Percentiles rank a stretch among this genome's conserved stretches.
phyloP scores from a whole-genome alignment of 2,888 invertebrate species.

The Romanomermis culicivorax region DNA sequence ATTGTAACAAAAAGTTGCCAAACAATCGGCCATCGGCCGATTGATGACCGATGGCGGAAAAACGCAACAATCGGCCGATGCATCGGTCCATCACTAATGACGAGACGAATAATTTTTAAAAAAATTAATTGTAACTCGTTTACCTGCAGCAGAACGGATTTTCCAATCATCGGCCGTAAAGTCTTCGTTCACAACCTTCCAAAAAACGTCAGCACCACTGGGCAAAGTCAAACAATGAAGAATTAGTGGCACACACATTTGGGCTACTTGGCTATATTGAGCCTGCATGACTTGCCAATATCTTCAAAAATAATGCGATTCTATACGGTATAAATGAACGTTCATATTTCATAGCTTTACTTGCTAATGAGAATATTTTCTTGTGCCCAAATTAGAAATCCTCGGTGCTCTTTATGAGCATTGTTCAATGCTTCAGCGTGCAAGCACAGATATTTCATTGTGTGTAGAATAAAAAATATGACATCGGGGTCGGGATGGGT shows the following conservation, averaged over 20 bases:
- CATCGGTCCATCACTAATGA: too few species aligned
- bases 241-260: constrained; percentile 69
- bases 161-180: constrained; percentile 76
- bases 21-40: too few species aligned
- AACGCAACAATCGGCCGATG: too few species aligned
- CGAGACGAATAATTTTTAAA: neutral
- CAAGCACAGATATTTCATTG: constrained; percentile 65
- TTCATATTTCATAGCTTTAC: constrained; percentile 38
- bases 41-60: too few species aligned
- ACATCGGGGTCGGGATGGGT: constrained; percentile 56
- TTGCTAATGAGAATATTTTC: constrained; percentile 78
- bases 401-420: constrained; percentile 59
- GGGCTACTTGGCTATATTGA: constrained; percentile 76
- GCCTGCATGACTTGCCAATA: constrained; percentile 78
- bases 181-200: constrained; percentile 77
- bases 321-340: neutral
- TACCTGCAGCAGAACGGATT: constrained; percentile 63
- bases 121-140: constrained; percentile 5
- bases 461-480: constrained; percentile 70
- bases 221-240: constrained; percentile 83
- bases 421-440: constrained; percentile 76
- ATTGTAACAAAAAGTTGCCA: too few species aligned
- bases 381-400: constrained; percentile 85
- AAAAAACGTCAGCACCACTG: constrained; percentile 80
- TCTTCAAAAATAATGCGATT: constrained; percentile 35